Evolutionary conservation across 2,888 invertebrate species (phyloP).

Genomic region (Ochropleura leucogaster): DNA sequence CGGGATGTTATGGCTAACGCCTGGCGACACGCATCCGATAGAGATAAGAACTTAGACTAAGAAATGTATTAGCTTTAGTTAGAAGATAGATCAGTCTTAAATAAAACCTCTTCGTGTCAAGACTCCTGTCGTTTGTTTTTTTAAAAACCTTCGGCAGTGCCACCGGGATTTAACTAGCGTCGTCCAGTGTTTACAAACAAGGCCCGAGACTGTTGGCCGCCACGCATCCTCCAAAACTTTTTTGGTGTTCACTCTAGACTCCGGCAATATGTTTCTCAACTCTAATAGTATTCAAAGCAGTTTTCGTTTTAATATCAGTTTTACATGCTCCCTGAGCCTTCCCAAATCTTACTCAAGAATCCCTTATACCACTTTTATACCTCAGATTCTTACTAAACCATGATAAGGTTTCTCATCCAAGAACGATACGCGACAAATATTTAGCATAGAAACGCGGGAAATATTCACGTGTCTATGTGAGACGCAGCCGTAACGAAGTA

Average conservation of each 20-base stretch:
- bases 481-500: conserved; percentile 61
- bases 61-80: too few relatives aligned
- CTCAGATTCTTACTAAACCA: conserved; percentile 33
- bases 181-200: too few relatives aligned
- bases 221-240: too few relatives aligned
- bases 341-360: conserved; percentile 3
- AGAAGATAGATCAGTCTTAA: too few relatives aligned
- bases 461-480: conserved; percentile 58
- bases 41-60: too few relatives aligned
- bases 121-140: too few relatives aligned
- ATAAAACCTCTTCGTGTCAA: too few relatives aligned
- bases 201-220: too few relatives aligned
- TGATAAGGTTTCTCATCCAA: conserved; percentile 3
- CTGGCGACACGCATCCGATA: too few relatives aligned
- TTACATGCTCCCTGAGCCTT: conserved; percentile 1
- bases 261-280: neutral
- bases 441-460: conserved; percentile 63
- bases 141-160: too few relatives aligned
- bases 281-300: neutral
- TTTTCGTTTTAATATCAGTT: neutral
- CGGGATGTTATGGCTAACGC: too few relatives aligned
- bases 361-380: conserved; percentile 15
- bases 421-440: conserved; percentile 45
- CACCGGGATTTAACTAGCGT: too few relatives aligned
- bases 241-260: neutral